These are phyloP conservation scores for Brachyistius frenatus DNA, from an alignment of 2,113 vertebrate genomes.

Conservation along the genomic window DNA sequence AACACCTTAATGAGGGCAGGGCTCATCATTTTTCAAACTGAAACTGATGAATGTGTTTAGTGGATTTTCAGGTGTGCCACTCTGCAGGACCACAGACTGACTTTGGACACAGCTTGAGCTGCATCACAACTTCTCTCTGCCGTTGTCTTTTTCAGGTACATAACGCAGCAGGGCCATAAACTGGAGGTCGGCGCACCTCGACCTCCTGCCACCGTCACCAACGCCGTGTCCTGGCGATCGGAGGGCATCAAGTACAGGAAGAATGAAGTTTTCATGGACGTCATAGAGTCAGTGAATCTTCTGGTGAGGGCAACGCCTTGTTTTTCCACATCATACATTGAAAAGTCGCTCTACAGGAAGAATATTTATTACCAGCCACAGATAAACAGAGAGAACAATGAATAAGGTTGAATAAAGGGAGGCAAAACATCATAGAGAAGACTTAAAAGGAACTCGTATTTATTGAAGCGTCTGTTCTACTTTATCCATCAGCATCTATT, in stretches of 20 bases:
- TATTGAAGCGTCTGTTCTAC: background rate
- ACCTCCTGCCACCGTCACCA: constrained; percentile 88
- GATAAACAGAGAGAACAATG: too few relatives aligned
- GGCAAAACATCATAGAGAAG: too few relatives aligned
- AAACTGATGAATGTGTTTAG: constrained; percentile 1
- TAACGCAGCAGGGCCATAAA: constrained; percentile 87
- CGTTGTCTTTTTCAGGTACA: constrained; percentile 80
- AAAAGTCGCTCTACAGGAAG: background rate
- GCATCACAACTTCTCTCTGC: constrained; percentile 3
- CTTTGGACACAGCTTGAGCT: constrained; percentile 19
- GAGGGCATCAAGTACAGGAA: constrained; percentile 89
- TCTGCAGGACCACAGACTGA: constrained; percentile 15
- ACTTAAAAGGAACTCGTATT: too few relatives aligned
- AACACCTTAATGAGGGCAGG: background rate
- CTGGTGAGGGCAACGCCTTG: constrained; percentile 77
- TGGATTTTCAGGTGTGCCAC: constrained; percentile 5
- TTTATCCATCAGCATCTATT: background rate
- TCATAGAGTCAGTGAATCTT: constrained; percentile 88
- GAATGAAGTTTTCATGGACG: constrained; percentile 89
- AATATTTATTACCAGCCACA: background rate
- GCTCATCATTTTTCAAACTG: constrained; percentile 14
- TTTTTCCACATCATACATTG: background rate
- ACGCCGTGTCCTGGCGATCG: constrained; percentile 88
- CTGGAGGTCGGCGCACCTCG: constrained; percentile 85
- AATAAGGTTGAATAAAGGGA: too few relatives aligned